These are phyloP conservation scores for Sakesphorus luctuosus DNA, from an alignment of 2,113 vertebrate species.

Conservation along the genomic window DNA sequence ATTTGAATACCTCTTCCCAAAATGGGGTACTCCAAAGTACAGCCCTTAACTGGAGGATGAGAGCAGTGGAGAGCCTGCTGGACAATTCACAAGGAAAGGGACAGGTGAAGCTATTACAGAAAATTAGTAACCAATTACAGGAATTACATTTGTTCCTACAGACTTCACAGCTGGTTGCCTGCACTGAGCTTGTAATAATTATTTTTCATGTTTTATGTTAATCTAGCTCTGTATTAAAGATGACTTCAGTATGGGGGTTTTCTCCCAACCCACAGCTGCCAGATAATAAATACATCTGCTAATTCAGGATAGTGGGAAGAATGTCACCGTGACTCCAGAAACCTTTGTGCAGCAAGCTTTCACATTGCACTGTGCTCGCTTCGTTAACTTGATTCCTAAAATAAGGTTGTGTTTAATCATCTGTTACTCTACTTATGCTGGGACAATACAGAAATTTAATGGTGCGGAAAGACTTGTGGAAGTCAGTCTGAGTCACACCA, in stretches of 20 bases:
- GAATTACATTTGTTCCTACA: neutral
- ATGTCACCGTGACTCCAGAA: neutral
- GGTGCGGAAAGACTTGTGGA: neutral
- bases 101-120: neutral
- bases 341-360: neutral
- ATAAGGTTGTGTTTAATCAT: slow-evolving; percentile 19
- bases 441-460: neutral
- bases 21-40: neutral
- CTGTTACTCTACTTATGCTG: neutral
- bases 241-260: neutral
- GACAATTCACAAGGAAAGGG: neutral
- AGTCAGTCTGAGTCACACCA: neutral
- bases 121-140: neutral
- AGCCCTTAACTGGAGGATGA: neutral
- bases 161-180: neutral
- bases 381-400: neutral
- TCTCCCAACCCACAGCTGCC: neutral
- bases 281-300: neutral
- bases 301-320: neutral
- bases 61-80: neutral
- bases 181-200: neutral
- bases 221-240: neutral
- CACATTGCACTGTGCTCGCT: fast-evolving
- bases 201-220: neutral
- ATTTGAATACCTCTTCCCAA: neutral